A percentile compares a stretch with the other conserved stretches of the same genome.
Conservation (phyloP, 2,797 vertebrate genomes). For the Novumbra hubbsi region DNA sequence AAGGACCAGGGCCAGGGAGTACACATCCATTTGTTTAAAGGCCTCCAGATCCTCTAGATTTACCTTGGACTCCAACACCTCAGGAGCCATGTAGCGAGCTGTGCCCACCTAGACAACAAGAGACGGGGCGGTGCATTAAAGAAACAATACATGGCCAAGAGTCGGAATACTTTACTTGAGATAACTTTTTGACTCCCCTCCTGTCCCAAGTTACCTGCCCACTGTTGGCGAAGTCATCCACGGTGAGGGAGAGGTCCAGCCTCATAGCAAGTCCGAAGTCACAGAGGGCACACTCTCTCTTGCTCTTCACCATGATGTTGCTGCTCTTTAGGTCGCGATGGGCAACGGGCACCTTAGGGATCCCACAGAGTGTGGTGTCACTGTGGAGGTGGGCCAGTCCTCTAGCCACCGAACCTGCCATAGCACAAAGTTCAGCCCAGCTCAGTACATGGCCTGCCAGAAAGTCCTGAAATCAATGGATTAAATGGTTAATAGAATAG, state of each 20-base stretch:
- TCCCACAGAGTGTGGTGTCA: conserved; percentile 75
- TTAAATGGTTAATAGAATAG: neutral
- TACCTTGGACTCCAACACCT: conserved; percentile 87
- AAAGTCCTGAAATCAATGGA: conserved; percentile 65
- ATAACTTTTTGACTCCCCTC: neutral
- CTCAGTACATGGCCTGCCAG: conserved; percentile 75
- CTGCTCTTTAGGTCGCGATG: conserved; percentile 89
- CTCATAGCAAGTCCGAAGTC: conserved; percentile 85
- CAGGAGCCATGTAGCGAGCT: conserved; percentile 89
- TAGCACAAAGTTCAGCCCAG: conserved; percentile 81
- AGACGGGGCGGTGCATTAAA: neutral
- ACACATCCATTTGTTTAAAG: conserved; percentile 92
- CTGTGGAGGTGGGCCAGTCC: conserved; percentile 87
- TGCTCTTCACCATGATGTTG: conserved; percentile 83
- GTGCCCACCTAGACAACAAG: conserved; percentile 80
- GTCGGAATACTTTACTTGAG: too few species aligned
- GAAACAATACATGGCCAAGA: neutral
- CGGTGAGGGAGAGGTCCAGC: conserved; percentile 80
- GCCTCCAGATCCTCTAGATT: conserved; percentile 90
- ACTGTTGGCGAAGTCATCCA: conserved; percentile 86
- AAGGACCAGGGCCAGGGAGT: conserved; percentile 87
- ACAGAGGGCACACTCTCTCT: conserved; percentile 79
- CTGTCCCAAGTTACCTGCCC: conserved; percentile 75
- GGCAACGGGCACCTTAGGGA: conserved; percentile 74
- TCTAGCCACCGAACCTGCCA: conserved; percentile 78